Conservation (phyloP, 2,888 invertebrate genomes). For the Galeruca laticollis region DNA sequence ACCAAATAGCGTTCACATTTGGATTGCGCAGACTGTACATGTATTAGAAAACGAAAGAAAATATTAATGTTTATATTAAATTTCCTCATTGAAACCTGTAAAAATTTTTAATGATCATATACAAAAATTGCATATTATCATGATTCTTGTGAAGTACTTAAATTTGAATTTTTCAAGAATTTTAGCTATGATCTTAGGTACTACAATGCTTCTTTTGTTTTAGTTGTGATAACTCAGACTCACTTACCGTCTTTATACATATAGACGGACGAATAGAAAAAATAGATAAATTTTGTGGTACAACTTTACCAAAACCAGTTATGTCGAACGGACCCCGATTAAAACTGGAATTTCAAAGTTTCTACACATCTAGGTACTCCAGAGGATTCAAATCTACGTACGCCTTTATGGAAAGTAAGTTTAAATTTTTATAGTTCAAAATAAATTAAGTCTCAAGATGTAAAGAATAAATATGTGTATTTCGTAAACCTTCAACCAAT, state of each 20-base stretch:
- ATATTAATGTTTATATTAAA: too few relatives aligned
- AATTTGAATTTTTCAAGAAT: background rate
- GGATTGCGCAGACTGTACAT: too few relatives aligned
- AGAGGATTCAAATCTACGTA: slow-evolving; percentile 91
- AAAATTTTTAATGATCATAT: too few relatives aligned
- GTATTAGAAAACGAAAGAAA: too few relatives aligned
- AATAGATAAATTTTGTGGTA: slow-evolving; percentile 89
- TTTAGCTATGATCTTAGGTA: background rate
- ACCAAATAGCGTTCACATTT: too few relatives aligned
- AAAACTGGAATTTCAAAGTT: slow-evolving; percentile 87
- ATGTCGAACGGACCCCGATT: slow-evolving; percentile 94
- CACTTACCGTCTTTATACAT: slow-evolving; percentile 84
- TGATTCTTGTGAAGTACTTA: too few relatives aligned
- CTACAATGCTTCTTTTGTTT: slow-evolving; percentile 19
- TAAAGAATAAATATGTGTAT: too few relatives aligned
- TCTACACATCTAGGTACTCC: slow-evolving; percentile 81
- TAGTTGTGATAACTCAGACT: slow-evolving; percentile 83
- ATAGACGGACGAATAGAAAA: slow-evolving; percentile 87
- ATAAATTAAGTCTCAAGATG: background rate
- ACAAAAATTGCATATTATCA: too few relatives aligned
- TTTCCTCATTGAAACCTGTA: too few relatives aligned
- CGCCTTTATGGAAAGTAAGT: slow-evolving; percentile 90
- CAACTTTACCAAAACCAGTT: slow-evolving; percentile 83
- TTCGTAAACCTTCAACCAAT: too few relatives aligned
- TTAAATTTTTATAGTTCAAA: slow-evolving; percentile 12